Evolutionary conservation across 2,113 vertebrate species (phyloP).

Genomic region (Psittacus erithacus): DNA sequence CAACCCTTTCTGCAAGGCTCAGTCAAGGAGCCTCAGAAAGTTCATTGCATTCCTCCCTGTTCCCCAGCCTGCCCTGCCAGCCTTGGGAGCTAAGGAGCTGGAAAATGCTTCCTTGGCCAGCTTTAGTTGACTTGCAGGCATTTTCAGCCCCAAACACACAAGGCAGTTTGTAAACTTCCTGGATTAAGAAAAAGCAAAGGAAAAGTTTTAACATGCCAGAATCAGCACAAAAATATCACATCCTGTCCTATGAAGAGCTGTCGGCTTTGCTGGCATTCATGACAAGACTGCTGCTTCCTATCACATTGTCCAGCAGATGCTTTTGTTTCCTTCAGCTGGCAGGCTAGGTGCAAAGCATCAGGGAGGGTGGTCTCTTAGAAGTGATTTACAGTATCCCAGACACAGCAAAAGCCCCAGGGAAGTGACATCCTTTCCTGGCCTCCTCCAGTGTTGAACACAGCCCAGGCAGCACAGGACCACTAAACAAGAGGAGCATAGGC

Average conservation of each 20-base stretch:
- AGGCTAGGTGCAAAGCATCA: conserved; percentile 18
- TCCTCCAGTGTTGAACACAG: rapidly evolving
- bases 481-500: not conserved
- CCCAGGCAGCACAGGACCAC: not conserved
- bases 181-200: conserved; percentile 47
- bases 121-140: not conserved
- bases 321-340: conserved; percentile 22
- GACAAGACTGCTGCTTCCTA: conserved; percentile 29
- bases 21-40: not conserved
- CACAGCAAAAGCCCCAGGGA: not conserved
- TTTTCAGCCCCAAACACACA: conserved; percentile 30
- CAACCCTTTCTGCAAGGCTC: not conserved
- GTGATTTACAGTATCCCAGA: conserved; percentile 6
- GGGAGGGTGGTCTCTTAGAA: not conserved
- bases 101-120: not conserved
- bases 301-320: conserved; percentile 22
- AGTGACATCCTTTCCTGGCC: not conserved
- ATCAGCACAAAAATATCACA: conserved; percentile 54
- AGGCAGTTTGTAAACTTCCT: conserved; percentile 43
- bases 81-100: not conserved
- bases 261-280: not conserved
- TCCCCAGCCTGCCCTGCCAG: not conserved
- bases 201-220: conserved; percentile 47
- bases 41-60: not conserved
- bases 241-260: conserved; percentile 40